Conservation (phyloP, 1,140 invertebrate genomes). For the Oreohelix idahoensis region DNA sequence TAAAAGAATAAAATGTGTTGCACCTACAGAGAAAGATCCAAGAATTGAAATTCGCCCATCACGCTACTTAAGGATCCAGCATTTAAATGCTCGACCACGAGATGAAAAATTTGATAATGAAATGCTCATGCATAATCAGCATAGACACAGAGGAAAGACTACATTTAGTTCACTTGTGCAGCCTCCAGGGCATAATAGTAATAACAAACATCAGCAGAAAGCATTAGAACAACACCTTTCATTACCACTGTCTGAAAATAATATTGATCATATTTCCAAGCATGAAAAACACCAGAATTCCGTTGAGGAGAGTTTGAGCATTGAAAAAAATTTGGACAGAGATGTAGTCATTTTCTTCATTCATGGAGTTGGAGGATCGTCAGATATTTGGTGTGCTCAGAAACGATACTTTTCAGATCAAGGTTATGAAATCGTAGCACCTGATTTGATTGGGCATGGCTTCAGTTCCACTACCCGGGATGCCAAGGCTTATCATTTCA, state of each 20-base stretch:
- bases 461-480: conserved; percentile 79
- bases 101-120: conserved; percentile 63
- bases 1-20: conserved; percentile 3
- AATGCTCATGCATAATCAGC: conserved; percentile 50
- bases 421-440: conserved; percentile 81
- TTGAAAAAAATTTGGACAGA: not conserved
- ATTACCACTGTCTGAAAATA: not conserved
- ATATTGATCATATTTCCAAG: not conserved
- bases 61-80: conserved; percentile 56
- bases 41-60: conserved; percentile 22
- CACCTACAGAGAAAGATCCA: not conserved
- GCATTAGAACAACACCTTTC: not conserved
- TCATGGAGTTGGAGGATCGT: conserved; percentile 82
- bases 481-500: conserved; percentile 79
- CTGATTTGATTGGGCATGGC: conserved; percentile 83
- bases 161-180: conserved; percentile 39
- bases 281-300: not conserved
- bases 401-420: conserved; percentile 78
- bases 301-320: not conserved
- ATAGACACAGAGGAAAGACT: conserved; percentile 40
- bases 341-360: conserved; percentile 78
- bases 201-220: not conserved
- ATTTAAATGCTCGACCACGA: conserved; percentile 58
- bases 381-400: conserved; percentile 80
- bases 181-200: conserved; percentile 4